Percentiles rank a stretch among this genome's conserved stretches.
Conservation (phyloP, 2,888 invertebrate species). For the Tetrapedia diversipes region DNA sequence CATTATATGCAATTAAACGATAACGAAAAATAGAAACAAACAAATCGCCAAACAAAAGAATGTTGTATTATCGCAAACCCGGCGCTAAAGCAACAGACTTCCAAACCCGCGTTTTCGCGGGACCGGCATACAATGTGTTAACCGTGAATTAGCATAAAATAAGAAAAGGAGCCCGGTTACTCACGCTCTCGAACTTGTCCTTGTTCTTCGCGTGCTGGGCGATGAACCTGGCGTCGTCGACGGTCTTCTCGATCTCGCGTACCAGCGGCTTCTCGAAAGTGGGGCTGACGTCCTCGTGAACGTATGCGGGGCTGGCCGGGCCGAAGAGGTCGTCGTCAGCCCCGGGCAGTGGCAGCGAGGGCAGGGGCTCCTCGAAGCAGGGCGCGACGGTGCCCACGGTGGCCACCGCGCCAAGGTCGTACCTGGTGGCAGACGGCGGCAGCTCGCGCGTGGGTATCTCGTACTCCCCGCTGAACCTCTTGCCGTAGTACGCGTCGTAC, state of each 20-base stretch:
- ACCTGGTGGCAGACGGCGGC: slow-evolving; percentile 64
- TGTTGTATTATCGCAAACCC: too few relatives aligned
- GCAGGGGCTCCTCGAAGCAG: slow-evolving; percentile 87
- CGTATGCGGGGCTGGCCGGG: slow-evolving; percentile 86
- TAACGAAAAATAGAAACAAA: too few relatives aligned
- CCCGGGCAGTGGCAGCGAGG: slow-evolving; percentile 88
- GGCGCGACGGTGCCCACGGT: slow-evolving; percentile 84
- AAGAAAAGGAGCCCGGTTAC: slow-evolving; percentile 80
- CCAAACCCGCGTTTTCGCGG: too few relatives aligned
- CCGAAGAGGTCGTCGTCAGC: slow-evolving; percentile 94
- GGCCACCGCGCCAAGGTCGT: slow-evolving; percentile 84
- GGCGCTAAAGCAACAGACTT: too few relatives aligned
- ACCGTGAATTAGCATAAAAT: too few relatives aligned
- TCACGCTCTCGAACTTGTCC: slow-evolving; percentile 96
- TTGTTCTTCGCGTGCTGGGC: slow-evolving; percentile 97
- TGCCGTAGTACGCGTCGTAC: slow-evolving; percentile 86
- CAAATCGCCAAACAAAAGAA: too few relatives aligned
- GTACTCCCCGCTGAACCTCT: slow-evolving; percentile 88
- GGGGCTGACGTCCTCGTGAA: slow-evolving; percentile 87
- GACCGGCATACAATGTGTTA: too few relatives aligned
- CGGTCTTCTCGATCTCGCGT: slow-evolving; percentile 95
- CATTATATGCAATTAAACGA: too few relatives aligned
- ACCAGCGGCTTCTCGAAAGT: slow-evolving; percentile 92
- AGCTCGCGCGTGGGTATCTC: slow-evolving; percentile 85
- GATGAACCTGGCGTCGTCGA: slow-evolving; percentile 96